phyloP scores from a whole-genome alignment of 2,113 vertebrate species.

The Benitochromis conjunctus region DNA sequence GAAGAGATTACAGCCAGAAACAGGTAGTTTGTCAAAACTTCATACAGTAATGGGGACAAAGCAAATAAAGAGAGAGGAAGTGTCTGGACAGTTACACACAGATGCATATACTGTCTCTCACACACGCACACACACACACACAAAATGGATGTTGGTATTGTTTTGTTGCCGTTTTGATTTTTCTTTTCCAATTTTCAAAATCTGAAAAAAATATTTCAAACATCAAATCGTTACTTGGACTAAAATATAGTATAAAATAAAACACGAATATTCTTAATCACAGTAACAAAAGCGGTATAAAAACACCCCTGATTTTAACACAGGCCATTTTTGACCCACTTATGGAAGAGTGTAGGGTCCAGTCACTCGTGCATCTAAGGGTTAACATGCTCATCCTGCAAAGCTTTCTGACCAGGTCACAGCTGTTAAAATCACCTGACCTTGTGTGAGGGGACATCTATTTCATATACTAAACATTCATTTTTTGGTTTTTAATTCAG shows the following conservation, averaged over 20 bases:
- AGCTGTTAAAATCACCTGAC: not conserved
- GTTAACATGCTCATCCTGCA: not conserved
- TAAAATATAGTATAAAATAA: not conserved
- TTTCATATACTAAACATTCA: not conserved
- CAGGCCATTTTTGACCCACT: rapidly evolving
- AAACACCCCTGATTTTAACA: not conserved
- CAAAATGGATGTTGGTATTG: not conserved
- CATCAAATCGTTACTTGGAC: not conserved
- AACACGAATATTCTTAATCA: not conserved
- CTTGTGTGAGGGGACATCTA: not conserved
- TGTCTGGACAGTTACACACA: too few species aligned
- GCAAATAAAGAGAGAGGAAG: not conserved
- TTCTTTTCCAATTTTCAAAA: not conserved
- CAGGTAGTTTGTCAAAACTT: not conserved
- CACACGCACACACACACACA: not conserved
- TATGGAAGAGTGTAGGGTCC: not conserved
- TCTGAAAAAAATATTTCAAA: not conserved
- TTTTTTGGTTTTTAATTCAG: not conserved
- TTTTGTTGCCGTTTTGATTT: not conserved
- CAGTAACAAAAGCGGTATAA: not conserved
- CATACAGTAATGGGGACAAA: not conserved
- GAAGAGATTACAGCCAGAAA: not conserved
- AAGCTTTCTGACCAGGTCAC: not conserved
- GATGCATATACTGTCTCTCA: rapidly evolving
- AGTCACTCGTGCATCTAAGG: not conserved